Evolutionary conservation across 1,140 invertebrate species (phyloP).

Genomic region (Zaprionus gabonicus): DNA sequence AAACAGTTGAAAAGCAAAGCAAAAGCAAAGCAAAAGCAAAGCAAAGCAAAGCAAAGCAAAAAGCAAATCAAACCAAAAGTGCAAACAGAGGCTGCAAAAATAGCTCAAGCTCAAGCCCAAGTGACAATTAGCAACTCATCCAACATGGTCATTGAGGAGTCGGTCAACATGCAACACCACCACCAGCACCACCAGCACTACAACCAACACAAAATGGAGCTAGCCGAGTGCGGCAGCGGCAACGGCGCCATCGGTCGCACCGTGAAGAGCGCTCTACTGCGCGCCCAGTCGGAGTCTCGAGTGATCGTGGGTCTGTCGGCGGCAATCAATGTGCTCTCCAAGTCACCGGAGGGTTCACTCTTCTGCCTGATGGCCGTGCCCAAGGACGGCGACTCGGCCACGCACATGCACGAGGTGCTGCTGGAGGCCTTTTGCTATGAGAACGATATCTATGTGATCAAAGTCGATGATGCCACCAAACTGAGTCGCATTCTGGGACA

Average conservation of each 20-base stretch:
- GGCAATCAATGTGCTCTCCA: conserved; percentile 87
- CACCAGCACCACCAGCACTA: conserved; percentile 38
- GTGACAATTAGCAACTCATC: conserved; percentile 55
- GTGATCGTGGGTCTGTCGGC: conserved; percentile 87
- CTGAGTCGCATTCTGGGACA: conserved; percentile 85
- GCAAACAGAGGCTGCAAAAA: conserved; percentile 58
- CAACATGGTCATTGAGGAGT: conserved; percentile 83
- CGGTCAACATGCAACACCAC: conserved; percentile 57
- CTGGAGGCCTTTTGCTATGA: conserved; percentile 89
- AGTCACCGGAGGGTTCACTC: conserved; percentile 86
- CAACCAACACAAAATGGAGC: conserved; percentile 45
- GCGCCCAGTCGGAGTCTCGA: conserved; percentile 86
- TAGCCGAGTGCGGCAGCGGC: conserved; percentile 61
- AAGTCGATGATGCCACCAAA: conserved; percentile 86
- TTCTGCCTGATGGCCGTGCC: conserved; percentile 88
- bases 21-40: conserved; percentile 30
- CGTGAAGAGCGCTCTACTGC: conserved; percentile 86
- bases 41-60: conserved; percentile 27
- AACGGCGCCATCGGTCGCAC: conserved; percentile 85
- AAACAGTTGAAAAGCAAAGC: conserved; percentile 33
- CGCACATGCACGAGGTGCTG: conserved; percentile 89
- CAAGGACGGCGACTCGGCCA: conserved; percentile 87
- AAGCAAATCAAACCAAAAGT: conserved; percentile 41
- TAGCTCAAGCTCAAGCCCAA: conserved; percentile 41
- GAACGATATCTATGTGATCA: conserved; percentile 89